phyloP scores from a whole-genome alignment of 1,140 invertebrate species.

The Rhizoglyphus robini region DNA sequence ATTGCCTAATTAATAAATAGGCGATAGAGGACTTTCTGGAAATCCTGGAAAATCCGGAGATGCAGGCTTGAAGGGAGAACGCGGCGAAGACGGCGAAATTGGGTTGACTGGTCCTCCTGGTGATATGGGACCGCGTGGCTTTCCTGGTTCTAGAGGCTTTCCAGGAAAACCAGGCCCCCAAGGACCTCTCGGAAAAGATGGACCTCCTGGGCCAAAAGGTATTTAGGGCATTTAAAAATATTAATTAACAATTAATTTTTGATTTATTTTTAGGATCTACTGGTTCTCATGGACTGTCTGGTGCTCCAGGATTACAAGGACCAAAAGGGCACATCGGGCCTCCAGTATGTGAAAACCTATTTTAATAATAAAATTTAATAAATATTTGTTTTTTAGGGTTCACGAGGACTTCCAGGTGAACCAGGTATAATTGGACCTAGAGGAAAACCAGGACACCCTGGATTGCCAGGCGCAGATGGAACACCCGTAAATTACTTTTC shows the following conservation, averaged over 20 bases:
- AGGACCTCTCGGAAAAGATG: constrained; percentile 44
- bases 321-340: background rate
- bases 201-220: constrained; percentile 70
- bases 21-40: background rate
- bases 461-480: constrained; percentile 36
- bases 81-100: constrained; percentile 41
- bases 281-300: background rate
- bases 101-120: constrained; percentile 68
- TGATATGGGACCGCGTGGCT: constrained; percentile 41
- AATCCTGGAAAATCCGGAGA: background rate
- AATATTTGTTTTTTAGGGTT: background rate
- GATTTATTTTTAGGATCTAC: background rate
- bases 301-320: background rate
- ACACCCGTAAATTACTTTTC: background rate
- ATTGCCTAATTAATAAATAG: background rate
- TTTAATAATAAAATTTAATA: background rate
- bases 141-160: background rate
- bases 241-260: background rate
- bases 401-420: background rate
- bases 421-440: constrained; percentile 43
- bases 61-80: background rate
- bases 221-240: background rate
- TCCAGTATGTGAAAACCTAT: background rate
- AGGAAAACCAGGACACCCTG: constrained; percentile 56
- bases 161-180: background rate